Evolutionary conservation across 2,888 invertebrate genomes (phyloP).

Genomic region (Idaea straminata): DNA sequence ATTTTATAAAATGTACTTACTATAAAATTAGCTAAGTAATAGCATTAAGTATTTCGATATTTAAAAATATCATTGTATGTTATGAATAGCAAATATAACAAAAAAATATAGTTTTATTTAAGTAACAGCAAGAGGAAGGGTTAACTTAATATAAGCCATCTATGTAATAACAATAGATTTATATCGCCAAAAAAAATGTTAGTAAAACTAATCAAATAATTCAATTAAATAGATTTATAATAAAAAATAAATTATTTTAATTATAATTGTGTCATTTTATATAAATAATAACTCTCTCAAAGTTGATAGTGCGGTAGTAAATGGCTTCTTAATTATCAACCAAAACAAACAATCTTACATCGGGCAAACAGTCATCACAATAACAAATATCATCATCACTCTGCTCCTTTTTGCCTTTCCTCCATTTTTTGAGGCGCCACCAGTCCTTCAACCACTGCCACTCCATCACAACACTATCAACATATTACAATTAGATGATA

Average conservation of each 20-base stretch:
- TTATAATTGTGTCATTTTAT: not conserved
- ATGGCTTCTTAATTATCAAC: not conserved
- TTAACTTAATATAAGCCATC: not conserved
- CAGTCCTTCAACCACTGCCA: constrained; percentile 91
- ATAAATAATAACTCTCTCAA: constrained; percentile 9
- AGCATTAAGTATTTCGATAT: not conserved
- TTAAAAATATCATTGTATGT: not conserved
- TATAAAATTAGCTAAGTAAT: no score
- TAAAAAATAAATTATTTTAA: not conserved
- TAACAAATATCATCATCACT: constrained; percentile 85
- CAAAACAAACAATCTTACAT: constrained; percentile 56
- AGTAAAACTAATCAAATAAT: not conserved
- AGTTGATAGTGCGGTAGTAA: not conserved
- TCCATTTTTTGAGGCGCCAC: constrained; percentile 88
- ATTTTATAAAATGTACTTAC: no score
- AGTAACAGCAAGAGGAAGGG: no score
- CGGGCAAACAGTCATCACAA: constrained; percentile 87
- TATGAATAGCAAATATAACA: not conserved
- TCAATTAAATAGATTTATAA: not conserved
- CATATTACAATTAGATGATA: constrained; percentile 50
- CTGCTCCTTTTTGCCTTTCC: constrained; percentile 77
- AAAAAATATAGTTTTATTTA: not conserved
- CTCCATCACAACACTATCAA: constrained; percentile 80
- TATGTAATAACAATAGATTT: not conserved
- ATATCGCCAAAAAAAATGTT: not conserved